Conservation (phyloP, 2,888 invertebrate genomes). For the Diabrotica balteata region DNA sequence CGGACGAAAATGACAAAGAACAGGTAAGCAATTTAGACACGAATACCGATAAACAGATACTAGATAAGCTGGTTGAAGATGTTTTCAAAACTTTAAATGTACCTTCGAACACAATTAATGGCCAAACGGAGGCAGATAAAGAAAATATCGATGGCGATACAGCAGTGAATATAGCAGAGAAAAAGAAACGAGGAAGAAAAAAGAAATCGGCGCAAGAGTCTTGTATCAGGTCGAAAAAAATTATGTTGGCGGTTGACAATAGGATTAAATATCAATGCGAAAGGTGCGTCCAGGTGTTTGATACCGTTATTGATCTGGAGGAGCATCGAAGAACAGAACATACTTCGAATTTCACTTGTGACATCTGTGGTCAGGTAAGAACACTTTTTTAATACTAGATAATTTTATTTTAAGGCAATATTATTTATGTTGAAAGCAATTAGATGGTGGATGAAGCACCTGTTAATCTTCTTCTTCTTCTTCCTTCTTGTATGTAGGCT, state of each 20-base stretch:
- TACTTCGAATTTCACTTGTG: conserved; percentile 57
- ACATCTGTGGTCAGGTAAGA: conserved; percentile 59
- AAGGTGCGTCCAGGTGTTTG: conserved; percentile 54
- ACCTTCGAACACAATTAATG: conserved; percentile 42
- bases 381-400: no score
- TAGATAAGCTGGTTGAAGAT: conserved; percentile 57
- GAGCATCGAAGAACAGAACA: conserved; percentile 56
- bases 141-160: conserved; percentile 11
- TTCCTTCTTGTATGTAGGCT: no score
- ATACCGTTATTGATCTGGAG: conserved; percentile 53
- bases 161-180: conserved; percentile 28
- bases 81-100: conserved; percentile 55
- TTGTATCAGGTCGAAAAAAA: conserved; percentile 41
- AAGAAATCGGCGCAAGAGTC: conserved; percentile 51
- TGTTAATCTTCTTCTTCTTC: no score
- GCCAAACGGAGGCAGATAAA: conserved; percentile 9
- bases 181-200: conserved; percentile 48
- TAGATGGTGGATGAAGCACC: no score
- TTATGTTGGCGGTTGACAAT: conserved; percentile 43
- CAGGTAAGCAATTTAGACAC: conserved; percentile 28
- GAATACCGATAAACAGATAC: conserved; percentile 49
- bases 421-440: no score
- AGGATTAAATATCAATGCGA: conserved; percentile 60
- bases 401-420: no score
- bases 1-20: no score